Evolutionary conservation across 2,113 vertebrate genomes (phyloP).

Genomic region (Alces alces): DNA sequence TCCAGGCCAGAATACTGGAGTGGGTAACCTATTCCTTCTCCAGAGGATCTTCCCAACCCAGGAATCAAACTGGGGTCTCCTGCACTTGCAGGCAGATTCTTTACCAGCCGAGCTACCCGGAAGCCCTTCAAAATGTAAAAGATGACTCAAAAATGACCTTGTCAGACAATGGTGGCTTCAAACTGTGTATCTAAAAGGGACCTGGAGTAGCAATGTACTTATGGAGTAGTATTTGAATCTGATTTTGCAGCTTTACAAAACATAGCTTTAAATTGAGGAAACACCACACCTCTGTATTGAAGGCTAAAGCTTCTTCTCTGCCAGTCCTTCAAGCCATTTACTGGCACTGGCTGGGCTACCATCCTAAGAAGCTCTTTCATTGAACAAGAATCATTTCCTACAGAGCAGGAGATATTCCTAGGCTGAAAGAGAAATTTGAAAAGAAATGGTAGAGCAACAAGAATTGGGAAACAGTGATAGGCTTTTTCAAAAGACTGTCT

Average conservation of each 20-base stretch:
- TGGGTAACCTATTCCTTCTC: neutral
- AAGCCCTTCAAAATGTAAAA: neutral
- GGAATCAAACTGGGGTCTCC: neutral
- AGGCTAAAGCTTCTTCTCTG: neutral
- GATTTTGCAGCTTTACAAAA: neutral
- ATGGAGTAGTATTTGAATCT: neutral
- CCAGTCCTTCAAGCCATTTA: neutral
- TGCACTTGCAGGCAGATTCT: neutral
- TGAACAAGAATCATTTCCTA: neutral
- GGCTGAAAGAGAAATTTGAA: neutral
- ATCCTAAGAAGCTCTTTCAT: neutral
- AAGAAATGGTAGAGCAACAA: neutral
- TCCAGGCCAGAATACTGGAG: neutral
- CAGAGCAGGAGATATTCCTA: neutral
- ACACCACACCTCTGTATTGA: neutral
- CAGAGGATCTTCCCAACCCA: neutral
- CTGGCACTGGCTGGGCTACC: neutral
- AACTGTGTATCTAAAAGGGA: neutral
- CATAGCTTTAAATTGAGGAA: neutral
- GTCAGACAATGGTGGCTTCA: neutral
- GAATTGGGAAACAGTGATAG: neutral
- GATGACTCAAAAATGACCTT: neutral
- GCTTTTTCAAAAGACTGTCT: neutral
- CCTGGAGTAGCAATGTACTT: neutral
- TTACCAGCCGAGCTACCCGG: neutral